Conservation (phyloP, 2,888 invertebrate species). For the Drosophila yooni region DNA sequence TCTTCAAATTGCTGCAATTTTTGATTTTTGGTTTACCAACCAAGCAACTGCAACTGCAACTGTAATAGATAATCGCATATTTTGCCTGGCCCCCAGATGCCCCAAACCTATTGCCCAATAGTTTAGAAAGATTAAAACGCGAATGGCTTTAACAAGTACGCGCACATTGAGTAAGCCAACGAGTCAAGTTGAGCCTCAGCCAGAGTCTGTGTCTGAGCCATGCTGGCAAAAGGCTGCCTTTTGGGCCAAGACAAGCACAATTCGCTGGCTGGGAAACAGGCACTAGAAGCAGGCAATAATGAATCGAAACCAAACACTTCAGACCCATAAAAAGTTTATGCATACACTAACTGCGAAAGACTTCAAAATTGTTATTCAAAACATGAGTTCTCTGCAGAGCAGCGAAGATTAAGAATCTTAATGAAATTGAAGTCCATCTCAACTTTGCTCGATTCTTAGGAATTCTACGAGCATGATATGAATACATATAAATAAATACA, state of each 20-base stretch:
- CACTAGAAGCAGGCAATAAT: conserved; percentile 42
- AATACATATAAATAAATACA: background rate
- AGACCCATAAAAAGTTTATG: conserved; percentile 12
- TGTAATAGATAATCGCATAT: conserved; percentile 60
- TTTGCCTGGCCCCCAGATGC: conserved; percentile 31
- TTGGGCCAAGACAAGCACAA: conserved; percentile 50
- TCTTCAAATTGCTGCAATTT: conserved; percentile 63
- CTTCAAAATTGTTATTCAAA: background rate
- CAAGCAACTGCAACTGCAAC: conserved; percentile 17
- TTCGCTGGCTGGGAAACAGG: conserved; percentile 63
- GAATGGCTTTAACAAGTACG: conserved; percentile 46
- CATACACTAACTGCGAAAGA: conserved; percentile 12
- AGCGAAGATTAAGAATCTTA: background rate
- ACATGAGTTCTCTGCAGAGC: background rate
- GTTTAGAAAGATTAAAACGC: conserved; percentile 77
- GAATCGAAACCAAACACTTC: conserved; percentile 14
- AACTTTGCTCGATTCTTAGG: background rate
- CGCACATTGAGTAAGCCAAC: conserved; percentile 59
- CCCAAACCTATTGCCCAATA: conserved; percentile 70
- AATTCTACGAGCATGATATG: background rate
- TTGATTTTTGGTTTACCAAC: conserved; percentile 55
- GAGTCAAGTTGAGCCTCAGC: conserved; percentile 33
- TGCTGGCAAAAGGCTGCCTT: conserved; percentile 26
- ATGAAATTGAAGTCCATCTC: background rate
- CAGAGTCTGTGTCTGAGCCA: conserved; percentile 8